Conservation (phyloP, 2,797 vertebrate genomes). For the Catharus ustulatus region DNA sequence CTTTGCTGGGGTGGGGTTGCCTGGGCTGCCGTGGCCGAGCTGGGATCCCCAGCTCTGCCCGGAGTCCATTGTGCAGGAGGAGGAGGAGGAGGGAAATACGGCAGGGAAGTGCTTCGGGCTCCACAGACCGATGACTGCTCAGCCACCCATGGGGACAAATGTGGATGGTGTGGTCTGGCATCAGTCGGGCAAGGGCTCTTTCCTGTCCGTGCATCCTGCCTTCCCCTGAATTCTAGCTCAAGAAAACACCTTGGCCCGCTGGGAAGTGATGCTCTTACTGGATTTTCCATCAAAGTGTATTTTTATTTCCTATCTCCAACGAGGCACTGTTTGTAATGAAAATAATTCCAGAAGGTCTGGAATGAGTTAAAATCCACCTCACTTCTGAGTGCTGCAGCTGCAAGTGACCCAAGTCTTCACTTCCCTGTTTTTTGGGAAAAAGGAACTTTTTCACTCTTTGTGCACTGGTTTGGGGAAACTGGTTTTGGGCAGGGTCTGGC, state of each 20-base stretch:
- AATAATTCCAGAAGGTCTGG: neutral
- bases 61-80: neutral
- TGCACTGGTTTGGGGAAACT: neutral
- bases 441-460: neutral
- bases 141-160: neutral
- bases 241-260: neutral
- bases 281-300: accelerated
- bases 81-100: neutral
- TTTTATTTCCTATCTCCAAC: neutral
- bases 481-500: neutral
- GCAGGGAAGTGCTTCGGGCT: neutral
- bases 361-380: neutral
- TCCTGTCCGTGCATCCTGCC: accelerated
- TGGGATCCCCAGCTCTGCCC: neutral
- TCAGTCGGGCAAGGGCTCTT: neutral
- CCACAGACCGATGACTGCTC: accelerated
- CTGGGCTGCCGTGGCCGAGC: accelerated
- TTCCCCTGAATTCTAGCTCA: neutral
- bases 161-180: neutral
- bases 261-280: neutral
- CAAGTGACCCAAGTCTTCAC: accelerated
- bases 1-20: neutral
- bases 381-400: neutral
- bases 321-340: accelerated
- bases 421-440: neutral